These are phyloP conservation scores for Hirtodrosophila trivittata DNA, from an alignment of 2,888 invertebrate genomes.

Conservation along the genomic window DNA sequence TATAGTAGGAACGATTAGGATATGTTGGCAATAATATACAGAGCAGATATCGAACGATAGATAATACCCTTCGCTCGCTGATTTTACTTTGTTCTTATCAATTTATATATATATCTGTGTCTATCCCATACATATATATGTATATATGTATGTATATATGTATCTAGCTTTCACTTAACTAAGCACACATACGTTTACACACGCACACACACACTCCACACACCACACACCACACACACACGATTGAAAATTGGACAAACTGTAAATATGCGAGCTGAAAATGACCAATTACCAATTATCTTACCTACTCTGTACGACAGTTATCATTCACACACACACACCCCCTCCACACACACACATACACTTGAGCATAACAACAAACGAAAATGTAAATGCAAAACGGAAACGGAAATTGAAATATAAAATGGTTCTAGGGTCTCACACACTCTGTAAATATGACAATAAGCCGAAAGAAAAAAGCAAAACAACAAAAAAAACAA, in stretches of 20 bases:
- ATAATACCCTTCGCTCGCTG: slow-evolving; percentile 65
- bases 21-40: slow-evolving; percentile 51
- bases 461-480: slow-evolving; percentile 27
- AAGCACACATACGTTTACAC: slow-evolving; percentile 37
- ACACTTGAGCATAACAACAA: slow-evolving; percentile 16
- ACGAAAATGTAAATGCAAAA: slow-evolving; percentile 11
- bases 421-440: slow-evolving; percentile 44
- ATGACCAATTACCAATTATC: slow-evolving; percentile 34
- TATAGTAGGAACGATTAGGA: slow-evolving; percentile 38
- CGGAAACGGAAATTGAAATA: slow-evolving; percentile 19
- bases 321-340: slow-evolving; percentile 23
- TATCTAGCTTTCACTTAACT: slow-evolving; percentile 30
- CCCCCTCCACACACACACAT: slow-evolving; percentile 5
- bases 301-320: slow-evolving; percentile 31
- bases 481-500: slow-evolving; percentile 1
- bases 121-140: slow-evolving; percentile 34
- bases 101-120: slow-evolving; percentile 29
- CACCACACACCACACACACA: slow-evolving; percentile 15
- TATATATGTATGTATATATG: slow-evolving; percentile 33
- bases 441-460: slow-evolving; percentile 58
- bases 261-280: slow-evolving; percentile 62
- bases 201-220: slow-evolving; percentile 13
- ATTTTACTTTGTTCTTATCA: slow-evolving; percentile 76
- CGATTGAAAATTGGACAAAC: slow-evolving; percentile 26
- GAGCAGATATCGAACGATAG: slow-evolving; percentile 47